phyloP scores from a whole-genome alignment of 2,113 vertebrate species.

The Python bivittatus region DNA sequence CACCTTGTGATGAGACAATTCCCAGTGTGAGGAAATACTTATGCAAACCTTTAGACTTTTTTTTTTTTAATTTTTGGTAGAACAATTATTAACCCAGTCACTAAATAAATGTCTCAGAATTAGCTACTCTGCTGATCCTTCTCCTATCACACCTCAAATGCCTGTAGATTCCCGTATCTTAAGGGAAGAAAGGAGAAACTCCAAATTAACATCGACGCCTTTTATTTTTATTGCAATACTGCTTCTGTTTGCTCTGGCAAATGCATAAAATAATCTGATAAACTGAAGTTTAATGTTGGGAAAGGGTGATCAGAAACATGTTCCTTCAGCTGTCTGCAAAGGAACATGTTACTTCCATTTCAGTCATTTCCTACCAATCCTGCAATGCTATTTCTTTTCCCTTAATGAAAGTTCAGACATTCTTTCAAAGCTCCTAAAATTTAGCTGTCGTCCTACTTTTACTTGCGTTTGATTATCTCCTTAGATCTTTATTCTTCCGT shows the following conservation, averaged over 20 bases:
- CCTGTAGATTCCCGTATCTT: neutral
- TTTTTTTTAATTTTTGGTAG: too few relatives aligned
- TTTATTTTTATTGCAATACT: neutral
- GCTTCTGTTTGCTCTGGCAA: conserved; percentile 21
- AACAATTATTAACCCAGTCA: neutral
- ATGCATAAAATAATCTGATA: conserved; percentile 56
- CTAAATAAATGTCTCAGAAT: neutral
- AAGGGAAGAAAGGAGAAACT: neutral
- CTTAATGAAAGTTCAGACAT: conserved; percentile 64
- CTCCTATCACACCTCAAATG: neutral
- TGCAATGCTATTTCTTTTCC: conserved; percentile 59
- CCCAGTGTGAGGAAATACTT: neutral
- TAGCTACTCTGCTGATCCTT: neutral
- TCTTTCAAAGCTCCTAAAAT: conserved; percentile 56
- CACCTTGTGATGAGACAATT: neutral
- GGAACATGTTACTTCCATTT: conserved; percentile 64
- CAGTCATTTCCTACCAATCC: conserved; percentile 66
- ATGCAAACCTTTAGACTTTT: neutral
- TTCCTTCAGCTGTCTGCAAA: conserved; percentile 65
- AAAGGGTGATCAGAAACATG: conserved; percentile 46
- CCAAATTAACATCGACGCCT: neutral
- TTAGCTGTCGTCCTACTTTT: conserved; percentile 58
- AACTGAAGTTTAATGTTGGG: conserved; percentile 65
- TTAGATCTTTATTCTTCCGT: conserved; percentile 58
- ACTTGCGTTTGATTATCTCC: conserved; percentile 55